Evolutionary conservation across 2,888 invertebrate species (phyloP).

Genomic region (Drosophila paramelanica): DNA sequence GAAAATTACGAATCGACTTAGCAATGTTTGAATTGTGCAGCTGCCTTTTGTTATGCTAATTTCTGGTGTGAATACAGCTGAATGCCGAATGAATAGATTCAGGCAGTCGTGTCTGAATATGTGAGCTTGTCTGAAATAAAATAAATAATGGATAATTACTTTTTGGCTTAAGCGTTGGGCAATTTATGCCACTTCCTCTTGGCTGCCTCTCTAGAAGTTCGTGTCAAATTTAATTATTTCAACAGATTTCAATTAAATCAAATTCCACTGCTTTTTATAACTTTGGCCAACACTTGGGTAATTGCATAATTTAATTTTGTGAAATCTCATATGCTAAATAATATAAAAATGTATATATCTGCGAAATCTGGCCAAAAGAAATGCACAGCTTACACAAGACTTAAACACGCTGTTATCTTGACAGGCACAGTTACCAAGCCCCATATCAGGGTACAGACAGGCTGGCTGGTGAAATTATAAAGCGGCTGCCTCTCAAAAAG

Average conservation of each 20-base stretch:
- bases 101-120: slow-evolving; percentile 15
- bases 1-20: slow-evolving; percentile 81
- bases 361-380: slow-evolving; percentile 54
- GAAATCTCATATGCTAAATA: slow-evolving; percentile 24
- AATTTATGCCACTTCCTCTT: slow-evolving; percentile 35
- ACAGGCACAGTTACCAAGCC: slow-evolving; percentile 65
- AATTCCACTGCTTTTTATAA: slow-evolving; percentile 43
- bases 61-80: slow-evolving; percentile 48
- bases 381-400: slow-evolving; percentile 49
- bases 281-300: slow-evolving; percentile 47
- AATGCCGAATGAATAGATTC: slow-evolving; percentile 61
- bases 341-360: slow-evolving; percentile 38
- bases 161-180: slow-evolving; percentile 69
- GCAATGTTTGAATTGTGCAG: slow-evolving; percentile 78
- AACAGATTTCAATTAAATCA: slow-evolving; percentile 52
- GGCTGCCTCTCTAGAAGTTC: slow-evolving; percentile 16
- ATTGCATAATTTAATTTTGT: slow-evolving; percentile 47
- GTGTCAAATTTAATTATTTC: slow-evolving; percentile 65
- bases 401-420: slow-evolving; percentile 72
- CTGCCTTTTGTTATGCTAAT: slow-evolving; percentile 79
- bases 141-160: slow-evolving; percentile 79
- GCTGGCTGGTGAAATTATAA: slow-evolving; percentile 46
- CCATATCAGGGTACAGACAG: slow-evolving; percentile 3
- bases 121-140: slow-evolving; percentile 63
- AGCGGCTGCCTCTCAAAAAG: slow-evolving; percentile 51